These are phyloP conservation scores for Indicator maculatus DNA, from an alignment of 2,113 vertebrate genomes.

Conservation along the genomic window DNA sequence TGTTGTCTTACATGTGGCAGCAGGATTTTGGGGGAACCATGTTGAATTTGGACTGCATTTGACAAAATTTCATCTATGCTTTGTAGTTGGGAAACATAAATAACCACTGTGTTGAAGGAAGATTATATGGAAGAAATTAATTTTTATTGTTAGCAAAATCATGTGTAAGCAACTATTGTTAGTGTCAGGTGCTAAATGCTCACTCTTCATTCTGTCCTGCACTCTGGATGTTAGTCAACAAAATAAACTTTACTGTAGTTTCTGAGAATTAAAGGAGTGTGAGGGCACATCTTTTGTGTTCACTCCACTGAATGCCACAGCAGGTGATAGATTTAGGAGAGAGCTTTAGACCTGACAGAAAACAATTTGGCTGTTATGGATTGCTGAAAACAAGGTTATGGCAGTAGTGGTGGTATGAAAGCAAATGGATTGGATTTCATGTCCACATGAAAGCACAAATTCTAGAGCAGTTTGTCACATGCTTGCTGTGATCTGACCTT, in stretches of 20 bases:
- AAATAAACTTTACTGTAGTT: neutral
- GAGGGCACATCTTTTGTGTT: neutral
- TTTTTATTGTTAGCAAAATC: neutral
- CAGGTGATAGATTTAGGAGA: constrained; percentile 27
- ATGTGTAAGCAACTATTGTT: neutral
- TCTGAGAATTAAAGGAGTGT: neutral
- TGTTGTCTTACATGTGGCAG: neutral
- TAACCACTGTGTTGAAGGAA: neutral
- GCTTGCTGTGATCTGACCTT: constrained; percentile 41
- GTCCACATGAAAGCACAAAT: constrained; percentile 38
- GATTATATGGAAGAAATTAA: neutral
- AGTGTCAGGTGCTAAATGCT: neutral
- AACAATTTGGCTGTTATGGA: constrained; percentile 30
- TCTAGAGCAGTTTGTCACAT: constrained; percentile 34
- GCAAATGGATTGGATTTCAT: constrained; percentile 31
- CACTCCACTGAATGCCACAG: neutral
- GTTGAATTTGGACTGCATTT: neutral
- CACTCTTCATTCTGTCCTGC: neutral
- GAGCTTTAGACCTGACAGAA: constrained; percentile 32
- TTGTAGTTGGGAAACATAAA: neutral
- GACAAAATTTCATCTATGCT: neutral
- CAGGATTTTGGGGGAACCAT: neutral
- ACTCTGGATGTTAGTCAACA: neutral
- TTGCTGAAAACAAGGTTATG: constrained; percentile 47
- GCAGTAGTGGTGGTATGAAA: constrained; percentile 9